These are phyloP conservation scores for Cladorhizidae sp. DNA, from an alignment of 37 sponge, comb jelly and placozoan species.

Conservation along the genomic window DNA sequence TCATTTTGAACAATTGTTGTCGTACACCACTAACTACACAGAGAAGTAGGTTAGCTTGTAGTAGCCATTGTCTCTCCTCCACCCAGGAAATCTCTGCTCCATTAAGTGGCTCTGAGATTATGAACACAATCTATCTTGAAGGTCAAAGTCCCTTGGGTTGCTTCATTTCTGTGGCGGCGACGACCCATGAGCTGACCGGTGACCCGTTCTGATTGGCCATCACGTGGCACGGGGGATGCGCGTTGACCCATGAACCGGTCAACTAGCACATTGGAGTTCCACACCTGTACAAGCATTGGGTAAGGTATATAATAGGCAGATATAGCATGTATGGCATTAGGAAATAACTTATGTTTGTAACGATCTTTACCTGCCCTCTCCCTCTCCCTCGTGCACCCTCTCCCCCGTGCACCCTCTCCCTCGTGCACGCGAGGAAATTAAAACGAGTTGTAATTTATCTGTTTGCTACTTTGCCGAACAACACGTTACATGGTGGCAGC, in stretches of 20 bases:
- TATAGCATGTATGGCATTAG: too few relatives aligned
- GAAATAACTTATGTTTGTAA: too few relatives aligned
- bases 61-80: background rate
- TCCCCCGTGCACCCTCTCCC: too few relatives aligned
- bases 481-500: too few relatives aligned
- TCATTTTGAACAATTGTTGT: background rate
- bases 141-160: conserved; percentile 42
- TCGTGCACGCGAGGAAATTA: too few relatives aligned
- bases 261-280: conserved; percentile 62
- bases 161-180: conserved; percentile 28
- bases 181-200: conserved; percentile 56
- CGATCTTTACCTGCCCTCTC: too few relatives aligned
- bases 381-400: too few relatives aligned
- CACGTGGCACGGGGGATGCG: conserved; percentile 14
- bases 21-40: background rate
- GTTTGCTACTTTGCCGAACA: too few relatives aligned
- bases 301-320: background rate
- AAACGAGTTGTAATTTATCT: too few relatives aligned
- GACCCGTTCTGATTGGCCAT: conserved; percentile 24
- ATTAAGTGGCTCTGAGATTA: conserved; percentile 45
- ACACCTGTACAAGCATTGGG: conserved; percentile 22
- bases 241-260: conserved; percentile 77
- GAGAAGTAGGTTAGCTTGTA: background rate
- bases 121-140: conserved; percentile 19
- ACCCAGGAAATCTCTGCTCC: too few relatives aligned